These are phyloP conservation scores for Morone chrysops DNA, from an alignment of 2,113 vertebrate species.

Conservation along the genomic window DNA sequence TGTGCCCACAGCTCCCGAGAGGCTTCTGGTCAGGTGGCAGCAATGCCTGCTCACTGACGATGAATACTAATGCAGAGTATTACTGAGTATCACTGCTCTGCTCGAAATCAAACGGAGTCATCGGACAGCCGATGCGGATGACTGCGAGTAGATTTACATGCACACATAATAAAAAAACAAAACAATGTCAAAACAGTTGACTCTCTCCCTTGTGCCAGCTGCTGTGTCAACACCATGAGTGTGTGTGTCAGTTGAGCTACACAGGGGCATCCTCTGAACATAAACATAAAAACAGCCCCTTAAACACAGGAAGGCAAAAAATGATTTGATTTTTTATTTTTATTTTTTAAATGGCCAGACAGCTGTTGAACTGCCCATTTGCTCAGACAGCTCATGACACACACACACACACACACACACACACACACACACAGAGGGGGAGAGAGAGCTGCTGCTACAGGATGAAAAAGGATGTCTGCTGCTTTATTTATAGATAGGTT, in stretches of 20 bases:
- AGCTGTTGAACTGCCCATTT: constrained; percentile 15
- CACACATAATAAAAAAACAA: background rate
- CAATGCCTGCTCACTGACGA: constrained; percentile 56
- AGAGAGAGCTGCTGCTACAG: background rate
- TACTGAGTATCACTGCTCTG: constrained; percentile 20
- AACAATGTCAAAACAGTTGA: constrained; percentile 10
- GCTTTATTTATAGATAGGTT: constrained; percentile 59
- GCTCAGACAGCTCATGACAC: constrained; percentile 18
- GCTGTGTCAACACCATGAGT: constrained; percentile 26
- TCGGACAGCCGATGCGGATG: background rate
- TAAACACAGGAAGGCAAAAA: background rate
- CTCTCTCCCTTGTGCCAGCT: constrained; percentile 2
- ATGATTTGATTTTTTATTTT: background rate
- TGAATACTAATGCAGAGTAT: constrained; percentile 64
- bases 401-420: background rate
- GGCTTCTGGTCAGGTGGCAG: constrained; percentile 79
- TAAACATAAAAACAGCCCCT: background rate
- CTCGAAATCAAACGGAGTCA: background rate
- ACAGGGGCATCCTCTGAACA: background rate
- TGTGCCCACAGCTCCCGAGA: constrained; percentile 76
- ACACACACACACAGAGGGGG: background rate
- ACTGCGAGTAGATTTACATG: background rate
- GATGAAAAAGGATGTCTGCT: constrained; percentile 35
- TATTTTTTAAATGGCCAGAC: background rate
- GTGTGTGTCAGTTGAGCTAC: constrained; percentile 1